Base-by-base conservation (phyloP, 1,140 invertebrate species). In the Euwallacea fornicatus region DNA sequence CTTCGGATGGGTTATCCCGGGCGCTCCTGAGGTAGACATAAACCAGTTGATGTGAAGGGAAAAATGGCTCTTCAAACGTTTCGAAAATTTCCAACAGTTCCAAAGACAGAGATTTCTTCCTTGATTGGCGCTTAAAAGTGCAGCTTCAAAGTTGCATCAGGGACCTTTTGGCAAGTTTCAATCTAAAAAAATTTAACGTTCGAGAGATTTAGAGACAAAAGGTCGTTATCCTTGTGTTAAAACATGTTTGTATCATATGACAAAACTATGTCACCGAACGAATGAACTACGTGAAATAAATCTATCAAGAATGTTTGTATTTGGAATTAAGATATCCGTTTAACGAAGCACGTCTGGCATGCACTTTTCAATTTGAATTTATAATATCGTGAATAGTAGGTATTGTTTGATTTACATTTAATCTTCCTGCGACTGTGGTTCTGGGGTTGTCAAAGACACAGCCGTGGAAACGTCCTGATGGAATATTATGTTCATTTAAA, bases 331-430 rank as follows among this genome's bases (percentile, higher is more conserved):
- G 64, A 66, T 66, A 66, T 66, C 42, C 41, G 10, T 41, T 55
- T 55, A 66, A 47, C 64, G 44, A 56, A 46, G 64, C 50, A 56
- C 47, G 50, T 55, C 64, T 55, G 64, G 47, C 16, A 66, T 53
- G 47, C 64, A 67, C 42, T 67, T 67, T 59, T 67, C 41, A 59
- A 67, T 67, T 67, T 67, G 43, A 67, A 58, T 67, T 58, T 67
- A 16, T 67, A 67, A 67, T 67, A 33, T 44, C 11, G 54, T 59
- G 42, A 58, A 44, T 67, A 59, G 42, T 56, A 33, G 21, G 21
- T 50, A 59, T 67, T 67, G 66, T 67, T 67, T 59, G 66, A 67
- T 67, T 59, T 66, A 66, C 50, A 66, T 66, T 66, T 55, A 66
- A 66, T 66, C 41, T 55, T 56, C 50, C 9, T 16, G 54, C 50